Evolutionary conservation across 2,888 invertebrate genomes (phyloP), one percentile per base, ranked within the genome.

Genomic region (Philereme vetulata): DNA sequence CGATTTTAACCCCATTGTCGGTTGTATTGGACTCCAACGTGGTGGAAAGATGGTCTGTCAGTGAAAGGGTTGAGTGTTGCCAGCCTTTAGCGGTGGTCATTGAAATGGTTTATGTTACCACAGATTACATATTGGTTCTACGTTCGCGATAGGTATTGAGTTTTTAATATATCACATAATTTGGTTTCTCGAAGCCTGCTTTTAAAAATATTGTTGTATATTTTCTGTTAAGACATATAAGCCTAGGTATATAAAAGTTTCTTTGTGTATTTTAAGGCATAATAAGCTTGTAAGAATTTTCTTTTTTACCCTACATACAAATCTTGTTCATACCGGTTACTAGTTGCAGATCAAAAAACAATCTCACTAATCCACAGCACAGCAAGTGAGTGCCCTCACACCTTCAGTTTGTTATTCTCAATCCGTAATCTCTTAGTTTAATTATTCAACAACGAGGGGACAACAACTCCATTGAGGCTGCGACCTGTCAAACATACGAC

Each of bases 401-500:
- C 62, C 57, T 58, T 58, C 58, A 55, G 59, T 62, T 66, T 64
- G 62, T 67, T 67, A 60, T 64, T 62, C 51, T 52, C 60, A 61
- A 52, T 60, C 59, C 58, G 61, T 71, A 72, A 72, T 71, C 71
- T 70, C 67, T 66, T 34, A 60, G 61, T 65, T 70, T 68, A 72
- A 71, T 71, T 70, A 71, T 68, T 21, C 63, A 57, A 62, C 64
- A 60, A 32, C 55, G 53, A 68, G 68, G 72, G 72, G 72, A 66
- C 67, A 65, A 50, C 59, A 43, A 52, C 56, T 56, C 60, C 55
- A 62, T 63, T 54, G 55, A 64, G 52, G 59, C 64, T 57, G 48
- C 58, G 56, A 61, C 57, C 67, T 70, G 84, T 70, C 72, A 70
- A 81, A 77, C 78, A 68, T 62, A 66, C 63, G 70, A 77, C 79